These are phyloP conservation scores for Mesorhabditis belari DNA, from an alignment of 2,888 invertebrate species.

Conservation along the genomic window DNA sequence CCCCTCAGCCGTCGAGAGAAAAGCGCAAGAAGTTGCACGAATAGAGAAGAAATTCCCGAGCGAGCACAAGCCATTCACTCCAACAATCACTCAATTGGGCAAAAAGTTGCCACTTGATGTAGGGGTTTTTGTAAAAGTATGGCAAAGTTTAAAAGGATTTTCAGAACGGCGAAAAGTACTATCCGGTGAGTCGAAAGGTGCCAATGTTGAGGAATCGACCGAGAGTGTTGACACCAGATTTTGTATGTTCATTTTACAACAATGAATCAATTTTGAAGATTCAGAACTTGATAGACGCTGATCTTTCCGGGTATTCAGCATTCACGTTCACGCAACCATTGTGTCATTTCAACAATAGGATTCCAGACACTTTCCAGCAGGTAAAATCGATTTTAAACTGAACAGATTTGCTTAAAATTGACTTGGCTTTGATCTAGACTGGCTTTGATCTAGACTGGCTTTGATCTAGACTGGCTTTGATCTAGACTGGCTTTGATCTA, in stretches of 20 bases:
- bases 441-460: neutral
- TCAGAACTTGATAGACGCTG: neutral
- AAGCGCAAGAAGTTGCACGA: neutral
- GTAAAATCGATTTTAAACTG: neutral
- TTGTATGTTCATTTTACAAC: neutral
- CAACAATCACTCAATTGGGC: neutral
- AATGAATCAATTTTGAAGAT: neutral
- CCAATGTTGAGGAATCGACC: neutral
- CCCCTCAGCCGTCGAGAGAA: neutral
- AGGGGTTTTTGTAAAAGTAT: neutral
- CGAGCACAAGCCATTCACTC: neutral
- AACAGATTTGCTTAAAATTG: too few relatives aligned
- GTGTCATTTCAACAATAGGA: conserved; percentile 27
- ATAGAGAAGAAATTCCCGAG: neutral
- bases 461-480: neutral
- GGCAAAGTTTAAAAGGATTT: neutral
- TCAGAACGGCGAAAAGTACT: neutral
- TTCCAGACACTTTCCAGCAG: conserved; percentile 23
- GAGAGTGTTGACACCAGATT: neutral
- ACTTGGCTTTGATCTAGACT: too few relatives aligned
- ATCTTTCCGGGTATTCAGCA: neutral
- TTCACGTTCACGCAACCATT: conserved; percentile 16
- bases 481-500: neutral
- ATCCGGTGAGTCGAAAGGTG: neutral
- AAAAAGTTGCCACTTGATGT: neutral